Percentiles rank a stretch among this genome's conserved stretches.
Evolutionary conservation across 2,797 vertebrate genomes (phyloP).

Genomic region (Champsocephalus esox): DNA sequence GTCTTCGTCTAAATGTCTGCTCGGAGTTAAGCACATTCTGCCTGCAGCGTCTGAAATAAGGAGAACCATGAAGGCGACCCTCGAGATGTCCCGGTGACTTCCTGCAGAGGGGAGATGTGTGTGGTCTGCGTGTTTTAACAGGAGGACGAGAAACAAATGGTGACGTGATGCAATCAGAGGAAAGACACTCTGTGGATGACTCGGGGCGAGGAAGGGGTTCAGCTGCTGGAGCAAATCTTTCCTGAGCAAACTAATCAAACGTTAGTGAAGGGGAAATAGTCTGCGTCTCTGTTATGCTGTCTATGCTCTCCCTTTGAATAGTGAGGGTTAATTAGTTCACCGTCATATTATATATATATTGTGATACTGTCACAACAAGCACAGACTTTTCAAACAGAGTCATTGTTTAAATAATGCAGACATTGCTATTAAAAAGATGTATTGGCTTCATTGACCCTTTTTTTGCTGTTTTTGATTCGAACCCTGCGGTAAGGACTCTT

Average conservation of each 20-base stretch:
- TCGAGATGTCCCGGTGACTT: slow-evolving; percentile 8
- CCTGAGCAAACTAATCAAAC: neutral
- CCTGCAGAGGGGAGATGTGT: slow-evolving; percentile 33
- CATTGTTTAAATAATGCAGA: too few relatives aligned
- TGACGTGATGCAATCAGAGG: neutral
- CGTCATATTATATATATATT: too few relatives aligned
- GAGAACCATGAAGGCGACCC: neutral
- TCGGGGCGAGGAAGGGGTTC: neutral
- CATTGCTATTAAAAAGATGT: too few relatives aligned
- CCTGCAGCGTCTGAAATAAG: slow-evolving; percentile 1
- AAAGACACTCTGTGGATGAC: neutral
- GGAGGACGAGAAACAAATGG: slow-evolving; percentile 38
- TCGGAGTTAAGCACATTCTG: neutral
- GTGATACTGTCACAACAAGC: too few relatives aligned
- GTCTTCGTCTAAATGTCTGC: neutral
- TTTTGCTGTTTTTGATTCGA: too few relatives aligned
- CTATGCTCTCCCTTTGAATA: too few relatives aligned
- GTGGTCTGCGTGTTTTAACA: slow-evolving; percentile 42
- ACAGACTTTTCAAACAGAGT: too few relatives aligned
- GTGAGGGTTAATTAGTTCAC: too few relatives aligned
- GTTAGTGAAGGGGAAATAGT: neutral
- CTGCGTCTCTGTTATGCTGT: too few relatives aligned
- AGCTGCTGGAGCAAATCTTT: neutral
- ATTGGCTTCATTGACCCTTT: too few relatives aligned
- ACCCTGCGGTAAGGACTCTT: too few relatives aligned